Base-by-base conservation (phyloP, 2,797 vertebrate species). In the Tenualosa ilisha region DNA sequence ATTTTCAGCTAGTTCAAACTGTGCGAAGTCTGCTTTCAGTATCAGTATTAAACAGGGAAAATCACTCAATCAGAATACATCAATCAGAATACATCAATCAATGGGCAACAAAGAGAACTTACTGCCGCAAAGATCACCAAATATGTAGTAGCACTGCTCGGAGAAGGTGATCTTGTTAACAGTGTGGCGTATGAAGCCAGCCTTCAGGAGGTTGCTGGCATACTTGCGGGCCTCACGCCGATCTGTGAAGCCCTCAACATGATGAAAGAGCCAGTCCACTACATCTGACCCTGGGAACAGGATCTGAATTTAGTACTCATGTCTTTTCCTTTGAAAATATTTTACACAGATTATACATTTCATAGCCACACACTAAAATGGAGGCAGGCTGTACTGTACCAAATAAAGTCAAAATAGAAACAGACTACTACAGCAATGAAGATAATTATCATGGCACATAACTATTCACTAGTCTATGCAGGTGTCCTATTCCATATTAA, bases 161-260 rank as follows among this genome's bases (percentile, higher is more conserved):
- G 98, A 99, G 94, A 99, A 99, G 87, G 98, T 99, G 93, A 99
- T 99, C 95, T 99, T 99, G 95, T 99, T 99, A 93, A 99, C 98
- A 0, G 98, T 99, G 91, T 99, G 98, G 54, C 98, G 96, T 92
- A 99, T 99, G 93, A 96, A 99, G 88, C 98, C 98, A 0, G 98
- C 98, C 93, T 99, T 99, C 89, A 99, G 95, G 87, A 99, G 96
- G 93, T 99, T 99, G 96, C 98, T 99, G 93, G 98, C 98, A 0
- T 99, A 99, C 93, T 99, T 99, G 54, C 98, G 97, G 51, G 98
- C 97, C 90, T 99, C 98, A 11, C 98, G 95, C 1, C 98, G 97
- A 93, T 99, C 98, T 1, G 98, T 96, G 88, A 99, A 99, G 24
- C 98, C 98, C 91, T 99, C 98, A 81, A 99, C 97, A 0, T 99